Evolutionary conservation across 2,888 invertebrate genomes (phyloP), one percentile per base, ranked within the genome.

Genomic region (Ctenicera cuprea): DNA sequence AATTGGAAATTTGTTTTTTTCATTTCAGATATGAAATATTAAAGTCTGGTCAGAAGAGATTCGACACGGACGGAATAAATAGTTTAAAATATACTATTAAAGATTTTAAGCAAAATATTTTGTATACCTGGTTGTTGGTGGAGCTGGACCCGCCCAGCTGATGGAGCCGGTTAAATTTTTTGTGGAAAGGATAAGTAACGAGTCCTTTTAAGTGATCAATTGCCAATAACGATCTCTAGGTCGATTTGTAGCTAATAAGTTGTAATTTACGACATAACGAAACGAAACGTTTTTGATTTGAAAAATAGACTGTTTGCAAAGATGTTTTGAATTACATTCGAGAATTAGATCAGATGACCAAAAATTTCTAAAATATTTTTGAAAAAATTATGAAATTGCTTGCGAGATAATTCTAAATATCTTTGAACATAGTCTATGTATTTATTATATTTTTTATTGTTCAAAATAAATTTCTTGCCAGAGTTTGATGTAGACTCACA

Each of bases 11-110:
- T 26, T 26, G n/a, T 37, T 1, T 1, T 16, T 37, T 57, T 57
- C 74, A 76, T 89, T 89, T 5, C 88, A 97, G 97, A 83, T 95
- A 94, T 83, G 95, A 97, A 85, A 91, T 95, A 78, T 89, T 98
- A 64, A 94, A 94, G 75, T 93, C 93, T 79, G 97, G 97, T 14
- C 93, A 93, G 78, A 94, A 94, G 84, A 91, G 94, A 81, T 96
- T 93, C 87, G 91, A 92, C 78, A 93, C 92, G 77, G 97, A 98
- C 84, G 98, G 98, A 7, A 89, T 97, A 63, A 95, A 93, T 82
- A 96, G 93, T 80, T 91, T 97, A 59, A 91, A 93, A 79, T 97
- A 97, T 87, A 91, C 92, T 80, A 84, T 94, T 66, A 88, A 92
- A 70, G 90, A 92, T 78, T 89, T 92, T 59, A 90, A 91, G 77